Evolutionary conservation across 2,888 invertebrate species (phyloP).

Genomic region (Ormyrus pomaceus): DNA sequence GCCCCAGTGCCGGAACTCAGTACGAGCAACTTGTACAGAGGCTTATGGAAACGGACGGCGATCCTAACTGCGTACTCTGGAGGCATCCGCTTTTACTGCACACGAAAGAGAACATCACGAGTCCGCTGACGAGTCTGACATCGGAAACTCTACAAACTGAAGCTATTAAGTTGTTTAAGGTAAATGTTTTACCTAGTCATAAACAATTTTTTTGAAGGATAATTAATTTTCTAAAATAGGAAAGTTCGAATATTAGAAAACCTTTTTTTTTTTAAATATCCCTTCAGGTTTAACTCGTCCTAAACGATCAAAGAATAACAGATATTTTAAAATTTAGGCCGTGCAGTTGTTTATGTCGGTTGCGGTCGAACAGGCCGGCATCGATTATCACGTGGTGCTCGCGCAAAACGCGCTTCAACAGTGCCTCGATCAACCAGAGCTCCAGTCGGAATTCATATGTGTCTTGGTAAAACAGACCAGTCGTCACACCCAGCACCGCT

Average conservation of each 20-base stretch:
- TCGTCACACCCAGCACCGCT: constrained; percentile 87
- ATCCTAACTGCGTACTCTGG: constrained; percentile 95
- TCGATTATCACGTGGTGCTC: constrained; percentile 97
- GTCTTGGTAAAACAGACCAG: constrained; percentile 95
- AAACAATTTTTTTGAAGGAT: neutral
- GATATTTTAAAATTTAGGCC: constrained; percentile 79
- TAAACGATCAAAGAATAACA: too few species aligned
- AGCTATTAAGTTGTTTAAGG: constrained; percentile 96
- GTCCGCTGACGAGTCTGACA: constrained; percentile 93
- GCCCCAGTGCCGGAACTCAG: constrained; percentile 93
- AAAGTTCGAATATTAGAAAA: too few species aligned
- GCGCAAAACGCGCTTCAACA: constrained; percentile 97
- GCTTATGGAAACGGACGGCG: constrained; percentile 97
- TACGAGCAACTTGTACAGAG: constrained; percentile 97
- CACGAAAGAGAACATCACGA: constrained; percentile 92
- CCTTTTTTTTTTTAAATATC: too few species aligned
- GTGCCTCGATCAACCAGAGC: constrained; percentile 91
- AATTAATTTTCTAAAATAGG: neutral
- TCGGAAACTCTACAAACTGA: constrained; percentile 92
- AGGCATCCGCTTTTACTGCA: constrained; percentile 93
- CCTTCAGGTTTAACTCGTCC: too few species aligned
- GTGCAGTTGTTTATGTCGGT: constrained; percentile 97
- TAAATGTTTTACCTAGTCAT: constrained; percentile 66
- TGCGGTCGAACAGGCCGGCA: constrained; percentile 94
- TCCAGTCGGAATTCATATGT: constrained; percentile 95